phyloP scores from a whole-genome alignment of 2,888 invertebrate genomes.

The Epistrophella euchroma region DNA sequence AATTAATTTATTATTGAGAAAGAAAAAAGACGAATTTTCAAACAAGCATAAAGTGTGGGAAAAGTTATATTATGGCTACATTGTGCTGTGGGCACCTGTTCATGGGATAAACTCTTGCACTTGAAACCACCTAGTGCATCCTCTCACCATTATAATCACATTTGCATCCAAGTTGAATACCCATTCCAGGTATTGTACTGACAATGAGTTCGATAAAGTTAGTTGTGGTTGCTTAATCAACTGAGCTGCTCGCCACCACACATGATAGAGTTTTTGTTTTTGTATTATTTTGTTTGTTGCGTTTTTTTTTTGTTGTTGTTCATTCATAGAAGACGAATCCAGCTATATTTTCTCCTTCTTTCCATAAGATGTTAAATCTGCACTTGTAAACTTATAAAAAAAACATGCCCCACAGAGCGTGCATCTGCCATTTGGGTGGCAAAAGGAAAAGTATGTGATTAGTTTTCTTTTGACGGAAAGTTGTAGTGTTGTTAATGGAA shows the following conservation, averaged over 20 bases:
- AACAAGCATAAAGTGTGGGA: slow-evolving; percentile 47
- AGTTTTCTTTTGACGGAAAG: slow-evolving; percentile 47
- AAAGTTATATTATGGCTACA: slow-evolving; percentile 27
- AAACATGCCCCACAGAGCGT: slow-evolving; percentile 29
- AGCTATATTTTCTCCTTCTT: slow-evolving; percentile 59
- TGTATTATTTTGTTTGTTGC: slow-evolving; percentile 6
- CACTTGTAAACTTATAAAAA: slow-evolving; percentile 26
- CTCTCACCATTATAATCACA: not conserved
- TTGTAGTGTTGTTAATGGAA: slow-evolving; percentile 15
- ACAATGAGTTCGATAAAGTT: not conserved
- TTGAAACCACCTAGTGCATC: not conserved
- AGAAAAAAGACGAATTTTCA: slow-evolving; percentile 27
- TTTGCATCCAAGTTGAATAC: slow-evolving; percentile 20
- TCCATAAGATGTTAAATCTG: slow-evolving; percentile 44
- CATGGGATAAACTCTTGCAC: slow-evolving; percentile 23
- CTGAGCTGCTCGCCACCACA: slow-evolving; percentile 15
- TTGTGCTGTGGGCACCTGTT: slow-evolving; percentile 24
- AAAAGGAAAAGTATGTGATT: slow-evolving; percentile 45
- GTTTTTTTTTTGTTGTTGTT: not conserved
- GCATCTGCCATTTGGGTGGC: slow-evolving; percentile 32
- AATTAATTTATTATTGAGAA: slow-evolving; percentile 51
- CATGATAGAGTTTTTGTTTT: slow-evolving; percentile 32
- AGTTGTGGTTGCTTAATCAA: slow-evolving; percentile 25
- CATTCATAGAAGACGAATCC: slow-evolving; percentile 25
- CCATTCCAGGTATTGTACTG: slow-evolving; percentile 31